Evolutionary conservation across 2,888 invertebrate genomes (phyloP), one percentile per base, ranked within the genome.

Genomic region (Antitype chi): DNA sequence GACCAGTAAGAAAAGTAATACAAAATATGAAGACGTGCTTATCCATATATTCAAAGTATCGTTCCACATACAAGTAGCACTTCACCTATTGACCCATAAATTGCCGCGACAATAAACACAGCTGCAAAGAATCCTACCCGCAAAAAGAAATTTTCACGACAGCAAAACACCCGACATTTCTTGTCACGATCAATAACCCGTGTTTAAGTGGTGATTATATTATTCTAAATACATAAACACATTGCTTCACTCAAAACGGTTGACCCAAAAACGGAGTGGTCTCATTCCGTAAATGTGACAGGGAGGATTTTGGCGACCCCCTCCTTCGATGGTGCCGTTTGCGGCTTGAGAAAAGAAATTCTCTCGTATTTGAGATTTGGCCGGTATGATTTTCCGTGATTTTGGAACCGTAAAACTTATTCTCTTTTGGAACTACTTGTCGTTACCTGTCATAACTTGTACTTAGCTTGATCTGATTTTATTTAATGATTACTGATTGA

Each of bases 201-300:
- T 69, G 49, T 57, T 43, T 73, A 68, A 85, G 79, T 73, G 78
- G 74, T 78, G 74, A 79, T 87, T 80, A 85, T 84, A 79, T 73
- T 74, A 74, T 67, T 78, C 74, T 80, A 81, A 88, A 85, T 74
- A 78, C 80, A 81, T 80, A 86, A 86, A 87, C 82, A 88, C 82
- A 82, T 80, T 75, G 74, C 78, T 84, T 81, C 68, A 66, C 74
- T 70, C 67, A 80, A 89, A 90, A 91, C 90, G 90, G 89, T 89
- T 93, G 94, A 93, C 93, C 93, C 90, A 93, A 92, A 93, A 93
- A 92, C 91, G 86, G 79, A 89, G 85, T 81, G 85, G 78, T 75
- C 76, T 82, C 83, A 77, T 86, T 82, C 75, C 75, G 80, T 79
- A 81, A 82, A 83, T 85, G 84, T 86, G 87, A 87, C 88, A 87